These are phyloP conservation scores for Phrynocephalus guinanensis DNA, from an alignment of 2,797 vertebrate genomes.

Conservation along the genomic window DNA sequence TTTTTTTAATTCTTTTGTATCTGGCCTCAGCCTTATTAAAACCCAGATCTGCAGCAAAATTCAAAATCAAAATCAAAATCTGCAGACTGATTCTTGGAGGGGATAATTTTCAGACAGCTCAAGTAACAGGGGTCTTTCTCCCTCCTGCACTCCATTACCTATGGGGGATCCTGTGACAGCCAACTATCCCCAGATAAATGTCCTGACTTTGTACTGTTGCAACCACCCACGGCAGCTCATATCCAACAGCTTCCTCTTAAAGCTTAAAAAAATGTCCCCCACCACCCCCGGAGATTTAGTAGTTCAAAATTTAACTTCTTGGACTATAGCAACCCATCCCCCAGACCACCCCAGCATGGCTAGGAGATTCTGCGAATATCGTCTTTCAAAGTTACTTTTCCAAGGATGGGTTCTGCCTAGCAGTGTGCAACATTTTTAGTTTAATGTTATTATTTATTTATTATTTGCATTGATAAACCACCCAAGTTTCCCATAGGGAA, in stretches of 20 bases:
- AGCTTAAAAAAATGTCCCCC: neutral
- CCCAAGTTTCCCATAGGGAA: too few relatives aligned
- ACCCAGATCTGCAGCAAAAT: neutral
- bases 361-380: too few relatives aligned
- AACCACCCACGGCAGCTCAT: neutral
- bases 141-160: neutral
- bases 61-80: neutral
- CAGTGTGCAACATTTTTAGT: too few relatives aligned
- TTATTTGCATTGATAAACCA: too few relatives aligned
- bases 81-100: neutral
- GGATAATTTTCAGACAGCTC: neutral
- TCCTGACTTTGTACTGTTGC: neutral
- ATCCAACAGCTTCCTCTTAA: neutral
- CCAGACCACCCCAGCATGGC: too few relatives aligned
- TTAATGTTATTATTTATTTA: too few relatives aligned
- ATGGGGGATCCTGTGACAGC: neutral
- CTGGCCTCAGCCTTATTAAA: neutral
- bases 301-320: neutral
- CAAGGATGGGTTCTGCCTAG: too few relatives aligned
- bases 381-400: too few relatives aligned
- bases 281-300: too few relatives aligned
- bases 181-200: neutral
- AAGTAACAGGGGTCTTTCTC: neutral
- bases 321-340: neutral
- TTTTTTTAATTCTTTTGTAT: neutral